These are phyloP conservation scores for Toxotes chatareus DNA, from an alignment of 2,113 vertebrate genomes.

Conservation along the genomic window DNA sequence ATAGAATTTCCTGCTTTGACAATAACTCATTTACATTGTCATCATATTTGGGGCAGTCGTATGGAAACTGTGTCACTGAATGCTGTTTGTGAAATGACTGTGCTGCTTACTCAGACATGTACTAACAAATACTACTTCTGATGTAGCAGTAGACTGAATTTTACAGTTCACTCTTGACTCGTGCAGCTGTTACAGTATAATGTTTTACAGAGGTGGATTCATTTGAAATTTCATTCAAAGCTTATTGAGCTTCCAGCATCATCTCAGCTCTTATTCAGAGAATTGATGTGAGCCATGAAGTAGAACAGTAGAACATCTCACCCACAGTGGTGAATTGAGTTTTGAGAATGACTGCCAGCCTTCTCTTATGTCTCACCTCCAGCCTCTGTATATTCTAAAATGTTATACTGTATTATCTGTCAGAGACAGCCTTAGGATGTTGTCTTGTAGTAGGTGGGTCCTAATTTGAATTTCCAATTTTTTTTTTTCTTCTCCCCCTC, in stretches of 20 bases:
- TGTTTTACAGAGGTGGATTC: constrained; percentile 55
- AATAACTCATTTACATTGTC: background rate
- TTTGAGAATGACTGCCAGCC: too few relatives aligned
- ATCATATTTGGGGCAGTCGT: constrained; percentile 28
- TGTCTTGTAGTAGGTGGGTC: constrained; percentile 54
- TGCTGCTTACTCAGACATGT: constrained; percentile 22
- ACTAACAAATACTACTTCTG: constrained; percentile 8
- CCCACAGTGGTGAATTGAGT: background rate
- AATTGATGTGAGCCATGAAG: background rate
- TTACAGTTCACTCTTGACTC: constrained; percentile 22
- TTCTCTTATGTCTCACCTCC: background rate
- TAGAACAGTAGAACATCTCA: background rate
- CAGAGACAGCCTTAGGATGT: constrained; percentile 48
- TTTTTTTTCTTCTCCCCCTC: constrained; percentile 75
- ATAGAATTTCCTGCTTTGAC: background rate
- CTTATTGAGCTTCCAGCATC: background rate
- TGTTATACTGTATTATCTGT: constrained; percentile 66
- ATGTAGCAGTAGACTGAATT: constrained; percentile 10
- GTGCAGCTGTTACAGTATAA: constrained; percentile 56
- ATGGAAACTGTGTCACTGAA: constrained; percentile 50
- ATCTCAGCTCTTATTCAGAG: background rate
- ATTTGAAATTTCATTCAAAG: constrained; percentile 3
- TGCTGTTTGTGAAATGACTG: constrained; percentile 55
- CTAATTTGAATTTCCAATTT: constrained; percentile 70
- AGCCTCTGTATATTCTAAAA: constrained; percentile 42